These are phyloP conservation scores for Zaprionus obscuricornis DNA, from an alignment of 2,888 invertebrate genomes.

Conservation along the genomic window DNA sequence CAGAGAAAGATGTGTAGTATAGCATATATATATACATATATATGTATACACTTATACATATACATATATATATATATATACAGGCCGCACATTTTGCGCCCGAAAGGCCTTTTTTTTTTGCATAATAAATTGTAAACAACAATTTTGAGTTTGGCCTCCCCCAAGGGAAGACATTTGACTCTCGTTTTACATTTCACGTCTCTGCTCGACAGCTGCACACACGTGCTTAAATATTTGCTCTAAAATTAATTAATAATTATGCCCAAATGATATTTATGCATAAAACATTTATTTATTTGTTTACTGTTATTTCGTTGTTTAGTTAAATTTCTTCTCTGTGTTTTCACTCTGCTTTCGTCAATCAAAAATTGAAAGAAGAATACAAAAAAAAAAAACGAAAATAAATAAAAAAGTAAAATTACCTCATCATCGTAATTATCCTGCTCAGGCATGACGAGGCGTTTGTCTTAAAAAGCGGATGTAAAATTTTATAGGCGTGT, in stretches of 20 bases:
- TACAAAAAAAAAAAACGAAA: too few relatives aligned
- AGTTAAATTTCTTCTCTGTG: background rate
- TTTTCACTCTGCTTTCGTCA: background rate
- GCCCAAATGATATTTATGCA: conserved; percentile 58
- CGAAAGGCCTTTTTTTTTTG: conserved; percentile 28
- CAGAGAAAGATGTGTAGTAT: too few relatives aligned
- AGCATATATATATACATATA: too few relatives aligned
- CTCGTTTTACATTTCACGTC: too few relatives aligned
- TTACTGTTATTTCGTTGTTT: conserved; percentile 10
- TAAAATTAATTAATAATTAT: conserved; percentile 68
- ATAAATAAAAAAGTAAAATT: too few relatives aligned
- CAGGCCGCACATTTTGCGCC: background rate
- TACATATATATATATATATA: too few relatives aligned
- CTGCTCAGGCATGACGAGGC: conserved; percentile 82
- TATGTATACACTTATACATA: too few relatives aligned
- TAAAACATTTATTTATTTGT: conserved; percentile 45
- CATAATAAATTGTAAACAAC: conserved; percentile 22
- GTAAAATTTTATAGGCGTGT: conserved; percentile 34
- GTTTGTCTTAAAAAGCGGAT: conserved; percentile 52
- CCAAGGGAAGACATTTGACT: too few relatives aligned
- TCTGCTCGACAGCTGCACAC: conserved; percentile 14
- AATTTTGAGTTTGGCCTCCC: too few relatives aligned
- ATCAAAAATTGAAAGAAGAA: conserved; percentile 29
- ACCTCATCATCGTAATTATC: conserved; percentile 84
- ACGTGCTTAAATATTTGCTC: conserved; percentile 52